Conservation (phyloP, 2,797 vertebrate species). For the Okamejei kenojei region DNA sequence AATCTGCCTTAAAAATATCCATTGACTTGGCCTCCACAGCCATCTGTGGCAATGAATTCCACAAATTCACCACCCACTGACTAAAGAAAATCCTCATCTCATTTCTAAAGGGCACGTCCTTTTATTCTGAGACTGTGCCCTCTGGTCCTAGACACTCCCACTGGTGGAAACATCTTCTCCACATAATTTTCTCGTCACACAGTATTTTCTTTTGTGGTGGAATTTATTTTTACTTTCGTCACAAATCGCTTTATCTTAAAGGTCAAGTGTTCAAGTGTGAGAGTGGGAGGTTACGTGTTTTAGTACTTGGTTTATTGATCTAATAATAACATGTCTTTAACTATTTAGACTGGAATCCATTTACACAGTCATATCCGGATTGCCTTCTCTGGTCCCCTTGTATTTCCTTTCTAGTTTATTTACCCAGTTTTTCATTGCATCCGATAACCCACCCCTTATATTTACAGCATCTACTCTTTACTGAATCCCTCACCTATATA, state of each 20-base stretch:
- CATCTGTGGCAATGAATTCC: no score
- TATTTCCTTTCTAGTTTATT: background rate
- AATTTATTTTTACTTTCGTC: background rate
- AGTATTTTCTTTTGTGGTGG: background rate
- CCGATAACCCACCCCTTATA: background rate
- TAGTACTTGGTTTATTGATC: background rate
- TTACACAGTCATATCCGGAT: background rate
- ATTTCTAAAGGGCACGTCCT: no score
- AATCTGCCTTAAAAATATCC: no score
- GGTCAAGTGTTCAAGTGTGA: background rate
- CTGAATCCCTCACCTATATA: background rate
- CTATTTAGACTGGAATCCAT: background rate
- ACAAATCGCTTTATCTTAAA: background rate
- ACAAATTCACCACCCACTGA: no score
- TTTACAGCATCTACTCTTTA: background rate
- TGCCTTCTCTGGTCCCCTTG: background rate
- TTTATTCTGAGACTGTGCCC: no score
- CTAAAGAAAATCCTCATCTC: no score
- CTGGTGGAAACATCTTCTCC: no score
- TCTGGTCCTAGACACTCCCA: no score
- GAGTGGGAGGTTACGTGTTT: background rate
- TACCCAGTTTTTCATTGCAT: background rate
- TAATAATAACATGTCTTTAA: background rate
- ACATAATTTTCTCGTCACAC: no score
- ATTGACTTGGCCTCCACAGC: no score